phyloP scores from a whole-genome alignment of 35 echinoderm and acorn worm genomes.

The Acanthaster planci region DNA sequence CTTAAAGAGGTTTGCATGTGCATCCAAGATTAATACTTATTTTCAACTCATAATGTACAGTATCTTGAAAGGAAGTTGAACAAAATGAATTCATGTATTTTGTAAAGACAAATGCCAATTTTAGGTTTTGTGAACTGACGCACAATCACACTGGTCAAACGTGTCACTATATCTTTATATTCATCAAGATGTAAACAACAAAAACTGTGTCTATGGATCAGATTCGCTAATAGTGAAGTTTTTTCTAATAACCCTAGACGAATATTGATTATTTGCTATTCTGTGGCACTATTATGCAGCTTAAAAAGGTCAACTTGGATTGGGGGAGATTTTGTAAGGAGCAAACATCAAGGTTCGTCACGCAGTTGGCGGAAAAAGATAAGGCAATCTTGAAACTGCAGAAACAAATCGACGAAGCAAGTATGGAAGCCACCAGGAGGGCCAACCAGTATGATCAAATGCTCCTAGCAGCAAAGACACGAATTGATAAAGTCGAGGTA shows the following conservation, averaged over 20 bases:
- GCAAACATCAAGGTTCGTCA: neutral
- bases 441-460: neutral
- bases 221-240: no score
- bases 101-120: no score
- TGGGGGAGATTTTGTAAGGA: slow-evolving; percentile 28
- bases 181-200: no score
- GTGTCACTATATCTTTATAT: no score
- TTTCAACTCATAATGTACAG: no score
- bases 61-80: no score
- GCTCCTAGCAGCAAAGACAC: neutral
- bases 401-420: neutral
- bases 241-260: no score
- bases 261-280: no score
- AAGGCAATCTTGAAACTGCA: neutral
- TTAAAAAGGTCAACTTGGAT: slow-evolving; percentile 29
- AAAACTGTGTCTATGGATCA: no score
- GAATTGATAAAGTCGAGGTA: neutral
- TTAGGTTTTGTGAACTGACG: no score
- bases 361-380: slow-evolving; percentile 16
- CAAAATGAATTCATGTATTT: no score
- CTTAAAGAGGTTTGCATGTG: slow-evolving; percentile 20
- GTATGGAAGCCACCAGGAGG: neutral
- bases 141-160: no score
- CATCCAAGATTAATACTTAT: neutral
- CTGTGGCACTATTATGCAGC: slow-evolving; percentile 19